A percentile compares a stretch with the other conserved stretches of the same genome.
Conservation (phyloP, 2,113 vertebrate genomes). For the Bufo bufo region DNA sequence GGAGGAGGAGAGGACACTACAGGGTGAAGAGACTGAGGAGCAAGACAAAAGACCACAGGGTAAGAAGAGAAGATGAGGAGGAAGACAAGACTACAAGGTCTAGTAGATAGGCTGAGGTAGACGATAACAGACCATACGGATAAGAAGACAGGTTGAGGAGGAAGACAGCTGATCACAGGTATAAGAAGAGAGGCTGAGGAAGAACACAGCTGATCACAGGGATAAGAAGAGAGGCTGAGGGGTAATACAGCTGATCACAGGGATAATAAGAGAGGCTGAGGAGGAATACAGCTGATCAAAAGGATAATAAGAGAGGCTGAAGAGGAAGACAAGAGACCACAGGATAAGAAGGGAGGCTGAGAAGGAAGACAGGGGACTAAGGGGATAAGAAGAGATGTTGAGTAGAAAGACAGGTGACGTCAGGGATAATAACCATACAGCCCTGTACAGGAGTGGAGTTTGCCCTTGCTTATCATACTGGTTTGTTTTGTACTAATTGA, state of each 20-base stretch:
- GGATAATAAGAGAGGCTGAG: background rate
- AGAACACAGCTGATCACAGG: background rate
- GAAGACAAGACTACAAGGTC: background rate
- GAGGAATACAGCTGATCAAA: background rate
- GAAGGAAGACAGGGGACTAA: background rate
- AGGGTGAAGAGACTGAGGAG: background rate
- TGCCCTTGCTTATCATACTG: no score
- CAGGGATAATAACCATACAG: background rate
- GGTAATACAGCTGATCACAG: background rate
- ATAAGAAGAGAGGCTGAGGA: background rate
- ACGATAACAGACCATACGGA: background rate
- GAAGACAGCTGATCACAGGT: background rate
- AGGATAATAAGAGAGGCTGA: background rate
- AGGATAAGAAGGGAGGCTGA: background rate
- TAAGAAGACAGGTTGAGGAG: background rate
- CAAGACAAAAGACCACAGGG: background rate
- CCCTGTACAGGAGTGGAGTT: no score
- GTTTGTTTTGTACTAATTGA: no score
- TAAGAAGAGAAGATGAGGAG: background rate
- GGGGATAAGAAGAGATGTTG: background rate
- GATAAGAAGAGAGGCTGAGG: background rate
- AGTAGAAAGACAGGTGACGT: background rate
- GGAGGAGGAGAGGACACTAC: background rate
- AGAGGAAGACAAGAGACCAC: background rate
- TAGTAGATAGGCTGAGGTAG: background rate